Percentiles rank a stretch among this genome's conserved stretches.
Conservation (phyloP, 1,140 invertebrate genomes). For the Theocolax elegans region DNA sequence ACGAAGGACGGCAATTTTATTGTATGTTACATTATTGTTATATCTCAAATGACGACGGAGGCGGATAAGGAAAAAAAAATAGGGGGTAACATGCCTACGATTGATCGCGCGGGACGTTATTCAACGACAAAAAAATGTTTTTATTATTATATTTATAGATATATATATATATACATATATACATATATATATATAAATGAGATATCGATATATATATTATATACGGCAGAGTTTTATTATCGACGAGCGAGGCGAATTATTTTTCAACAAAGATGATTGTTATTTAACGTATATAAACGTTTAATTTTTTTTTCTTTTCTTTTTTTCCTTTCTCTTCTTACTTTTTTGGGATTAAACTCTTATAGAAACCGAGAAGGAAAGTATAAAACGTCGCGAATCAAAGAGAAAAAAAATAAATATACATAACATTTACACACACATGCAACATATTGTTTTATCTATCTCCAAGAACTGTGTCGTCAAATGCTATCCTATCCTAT, state of each 20-base stretch:
- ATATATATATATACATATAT: no score
- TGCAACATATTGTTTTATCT: conserved; percentile 43
- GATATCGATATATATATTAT: conserved; percentile 16
- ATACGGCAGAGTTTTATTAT: conserved; percentile 34
- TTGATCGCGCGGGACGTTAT: conserved; percentile 29
- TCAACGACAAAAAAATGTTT: conserved; percentile 27
- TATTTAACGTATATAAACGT: no score
- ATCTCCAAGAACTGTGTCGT: conserved; percentile 52
- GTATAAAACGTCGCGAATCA: conserved; percentile 14
- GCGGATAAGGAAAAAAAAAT: not conserved
- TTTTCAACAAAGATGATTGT: no score
- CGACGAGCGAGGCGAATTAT: conserved; percentile 49
- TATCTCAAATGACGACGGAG: conserved; percentile 30
- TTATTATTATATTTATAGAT: conserved; percentile 33
- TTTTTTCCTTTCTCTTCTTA: no score
- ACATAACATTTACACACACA: conserved; percentile 11
- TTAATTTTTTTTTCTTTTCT: no score
- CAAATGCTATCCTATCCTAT: conserved; percentile 63
- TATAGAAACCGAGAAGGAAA: conserved; percentile 17
- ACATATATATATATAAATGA: conserved; percentile 8
- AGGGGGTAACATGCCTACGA: conserved; percentile 12
- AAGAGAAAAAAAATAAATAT: conserved; percentile 22
- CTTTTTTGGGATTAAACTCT: no score
- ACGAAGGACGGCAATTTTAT: conserved; percentile 4
- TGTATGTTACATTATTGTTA: conserved; percentile 19